Evolutionary conservation across 2,113 vertebrate genomes (phyloP).

Genomic region (Noctilio leporinus): DNA sequence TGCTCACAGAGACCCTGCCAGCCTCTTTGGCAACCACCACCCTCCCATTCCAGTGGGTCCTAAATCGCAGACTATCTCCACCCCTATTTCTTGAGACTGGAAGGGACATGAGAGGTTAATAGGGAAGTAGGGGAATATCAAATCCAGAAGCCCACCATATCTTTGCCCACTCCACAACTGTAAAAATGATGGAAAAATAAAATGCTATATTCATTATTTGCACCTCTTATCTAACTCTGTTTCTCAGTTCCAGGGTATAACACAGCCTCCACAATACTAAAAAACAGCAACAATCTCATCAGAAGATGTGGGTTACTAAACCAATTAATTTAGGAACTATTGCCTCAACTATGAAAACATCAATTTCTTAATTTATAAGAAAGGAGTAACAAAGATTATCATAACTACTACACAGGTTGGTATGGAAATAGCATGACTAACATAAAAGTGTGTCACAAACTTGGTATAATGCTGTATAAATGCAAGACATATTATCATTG

Average conservation of each 20-base stretch:
- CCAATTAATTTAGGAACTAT: neutral
- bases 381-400: neutral
- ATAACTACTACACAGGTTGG: neutral
- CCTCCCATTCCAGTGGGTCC: accelerated
- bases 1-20: accelerated
- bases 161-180: neutral
- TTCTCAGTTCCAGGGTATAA: neutral
- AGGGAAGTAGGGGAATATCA: accelerated
- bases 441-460: neutral
- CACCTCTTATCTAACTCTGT: neutral
- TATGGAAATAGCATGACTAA: neutral
- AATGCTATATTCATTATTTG: neutral
- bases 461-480: neutral
- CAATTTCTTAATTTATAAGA: neutral
- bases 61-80: accelerated
- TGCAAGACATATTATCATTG: neutral
- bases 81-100: accelerated
- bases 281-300: neutral
- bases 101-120: accelerated
- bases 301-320: neutral
- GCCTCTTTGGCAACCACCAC: accelerated
- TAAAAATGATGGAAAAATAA: neutral
- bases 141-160: neutral
- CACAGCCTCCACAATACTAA: neutral
- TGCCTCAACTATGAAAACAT: neutral